A percentile compares a stretch with the other conserved stretches of the same genome.
Evolutionary conservation across 1,140 invertebrate genomes (phyloP).

Genomic region (Eupeodes corollae): DNA sequence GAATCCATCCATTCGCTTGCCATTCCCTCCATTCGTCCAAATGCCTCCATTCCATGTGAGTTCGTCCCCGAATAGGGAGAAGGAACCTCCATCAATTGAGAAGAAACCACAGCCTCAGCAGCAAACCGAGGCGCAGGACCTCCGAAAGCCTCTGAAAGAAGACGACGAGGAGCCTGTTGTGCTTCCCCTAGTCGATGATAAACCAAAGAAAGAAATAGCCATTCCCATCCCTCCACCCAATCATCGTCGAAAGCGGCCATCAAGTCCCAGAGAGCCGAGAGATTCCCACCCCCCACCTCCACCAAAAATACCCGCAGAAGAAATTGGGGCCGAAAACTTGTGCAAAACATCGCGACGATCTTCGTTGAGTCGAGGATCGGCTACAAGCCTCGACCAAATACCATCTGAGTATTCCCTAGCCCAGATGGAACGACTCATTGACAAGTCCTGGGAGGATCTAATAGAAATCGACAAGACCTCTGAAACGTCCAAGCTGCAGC

Average conservation of each 20-base stretch:
- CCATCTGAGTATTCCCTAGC: slow-evolving; percentile 20
- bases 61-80: not conserved
- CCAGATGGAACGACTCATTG: slow-evolving; percentile 40
- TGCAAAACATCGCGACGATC: slow-evolving; percentile 24
- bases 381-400: slow-evolving; percentile 2
- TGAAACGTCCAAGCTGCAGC: slow-evolving; percentile 87
- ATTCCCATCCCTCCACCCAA: not conserved
- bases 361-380: slow-evolving; percentile 17
- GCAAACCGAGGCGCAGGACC: not conserved
- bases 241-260: not conserved
- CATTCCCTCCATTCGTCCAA: not conserved
- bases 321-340: slow-evolving; percentile 11
- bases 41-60: not conserved
- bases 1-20: not conserved
- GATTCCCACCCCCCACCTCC: no score
- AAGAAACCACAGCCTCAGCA: not conserved
- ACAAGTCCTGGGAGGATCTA: slow-evolving; percentile 91
- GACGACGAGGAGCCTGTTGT: not conserved
- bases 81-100: not conserved
- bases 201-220: not conserved
- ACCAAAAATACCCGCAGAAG: not conserved
- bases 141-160: not conserved
- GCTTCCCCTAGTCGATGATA: not conserved
- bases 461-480: slow-evolving; percentile 81
- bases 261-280: slow-evolving; percentile 5